Base-by-base conservation (phyloP, 2,113 vertebrate genomes). In the Eupsittula cactorum region DNA sequence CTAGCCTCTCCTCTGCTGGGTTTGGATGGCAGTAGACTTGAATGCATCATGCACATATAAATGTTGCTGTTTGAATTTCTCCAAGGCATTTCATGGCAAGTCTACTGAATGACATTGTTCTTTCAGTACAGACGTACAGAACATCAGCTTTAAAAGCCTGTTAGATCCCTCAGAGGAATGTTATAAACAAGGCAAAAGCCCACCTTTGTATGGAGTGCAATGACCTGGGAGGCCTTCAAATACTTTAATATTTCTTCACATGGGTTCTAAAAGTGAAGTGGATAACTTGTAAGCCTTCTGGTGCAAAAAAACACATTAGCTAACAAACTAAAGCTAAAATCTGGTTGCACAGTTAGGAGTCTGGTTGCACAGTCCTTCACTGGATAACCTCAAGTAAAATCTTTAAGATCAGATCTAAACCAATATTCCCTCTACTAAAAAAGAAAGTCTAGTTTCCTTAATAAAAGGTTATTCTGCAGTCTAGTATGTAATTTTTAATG, bases 1-100 rank as follows among this genome's bases (percentile, higher is more conserved):
- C 39, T 81, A 37, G 55, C 63, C 37, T 76, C 67, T 86, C 86
- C 87, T 96, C 86, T 76, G 88, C 50, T 94, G 92, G 44, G 21
- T 95, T 93, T 93, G 88, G 81, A 29, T 24, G 47, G 73, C 18
- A 73, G 28, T n/a, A 29, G 76, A 52, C 52, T 70, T 60, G 49
- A 79, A 80, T 47, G 37, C 75, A 60, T 67, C 81, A 41, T 33
- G 35, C 44, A 23, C 59, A 46, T 7, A 6, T 5, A 60, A 50
- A 62, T 62, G 33, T 6, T 46, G 47, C 55, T 75, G 23, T 33
- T 63, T 19, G 7, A 94, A 94, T 84, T 70, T 84, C 95, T 96
- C 24, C 88, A 59, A 59, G 92, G 90, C 90, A 91, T 81, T 91
- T 78, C 52, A 31, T 31, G 71, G 67, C 79, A 62, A 70, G 33